Evolutionary conservation across 2,113 vertebrate genomes (phyloP), one percentile per base, ranked within the genome.

Genomic region (Syrmaticus mikado): DNA sequence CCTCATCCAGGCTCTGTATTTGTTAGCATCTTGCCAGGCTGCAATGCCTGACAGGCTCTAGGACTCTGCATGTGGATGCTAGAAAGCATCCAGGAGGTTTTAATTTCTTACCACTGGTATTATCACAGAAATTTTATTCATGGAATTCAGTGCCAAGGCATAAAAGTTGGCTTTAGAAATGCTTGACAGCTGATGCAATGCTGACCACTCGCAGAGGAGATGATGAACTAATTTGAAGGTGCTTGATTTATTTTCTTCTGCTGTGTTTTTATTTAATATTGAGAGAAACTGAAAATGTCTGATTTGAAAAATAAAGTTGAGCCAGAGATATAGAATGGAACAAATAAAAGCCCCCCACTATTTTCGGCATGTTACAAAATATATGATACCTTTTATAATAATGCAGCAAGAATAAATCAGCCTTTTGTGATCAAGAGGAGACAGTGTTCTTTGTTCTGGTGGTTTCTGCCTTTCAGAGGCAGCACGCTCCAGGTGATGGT

Each of bases 31-130:
- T 5, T 45, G 57, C 45, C 0, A 1, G 50, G 34, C n/a, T 2
- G 0, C 1, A 50, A 19, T 64, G 55, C 28, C 52, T n/a, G 0
- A 0, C 4, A 12, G 36, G 17, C 34, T 61, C 5, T 3, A n/a
- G 36, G 40, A 34, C 4, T 48, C 24, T 15, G 15, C 10, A 30
- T 1, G 5, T 38, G 32, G 60, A 55, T 78, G 34, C 34, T 81
- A 64, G 36, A 76, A 77, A 50, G 34, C 36, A 40, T 5, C 25
- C 4, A 28, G 7, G 34, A 87, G 30, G 32, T 61, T 78, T 90
- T 82, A 74, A 73, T 85, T 85, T 77, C 50, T 78, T 34, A 45
- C 20, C 15, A 21, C n/a, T 24, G 64, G 21, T 50, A 66, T 36
- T 8, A 50, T 36, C 30, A 18, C 24, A 78, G 34, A 70, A 78